Evolutionary conservation across 1,140 invertebrate species (phyloP).

Genomic region (Drosophila neocordata): DNA sequence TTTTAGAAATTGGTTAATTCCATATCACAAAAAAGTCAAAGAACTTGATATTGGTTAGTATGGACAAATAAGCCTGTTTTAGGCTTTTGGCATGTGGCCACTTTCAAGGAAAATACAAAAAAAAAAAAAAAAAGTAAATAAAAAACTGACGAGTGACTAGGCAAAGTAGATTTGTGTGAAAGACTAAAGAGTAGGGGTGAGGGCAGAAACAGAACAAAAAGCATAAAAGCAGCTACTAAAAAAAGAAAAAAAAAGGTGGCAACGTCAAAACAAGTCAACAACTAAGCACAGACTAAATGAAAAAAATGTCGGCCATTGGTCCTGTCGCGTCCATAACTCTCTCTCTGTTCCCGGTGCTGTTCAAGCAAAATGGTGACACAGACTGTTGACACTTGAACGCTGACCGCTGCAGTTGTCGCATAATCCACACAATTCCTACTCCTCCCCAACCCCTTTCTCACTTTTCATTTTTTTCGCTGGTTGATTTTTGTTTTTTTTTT

Average conservation of each 20-base stretch:
- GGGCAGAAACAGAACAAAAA: background rate
- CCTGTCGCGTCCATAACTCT: background rate
- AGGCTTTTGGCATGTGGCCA: conserved; percentile 25
- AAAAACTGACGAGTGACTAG: background rate
- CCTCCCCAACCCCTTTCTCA: background rate
- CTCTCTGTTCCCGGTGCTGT: background rate
- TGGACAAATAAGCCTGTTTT: background rate
- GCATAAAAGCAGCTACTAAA: too few species aligned
- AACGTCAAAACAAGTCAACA: conserved; percentile 60
- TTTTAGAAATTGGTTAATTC: background rate
- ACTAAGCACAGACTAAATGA: conserved; percentile 67
- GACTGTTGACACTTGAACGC: conserved; percentile 61
- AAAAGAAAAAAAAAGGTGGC: conserved; percentile 16
- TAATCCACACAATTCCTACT: conserved; percentile 67
- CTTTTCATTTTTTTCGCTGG: background rate
- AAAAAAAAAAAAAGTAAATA: background rate
- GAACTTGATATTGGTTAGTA: background rate
- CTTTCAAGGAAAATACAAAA: conserved; percentile 41
- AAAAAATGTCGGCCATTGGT: conserved; percentile 44
- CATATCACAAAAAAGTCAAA: background rate
- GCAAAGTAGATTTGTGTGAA: conserved; percentile 20
- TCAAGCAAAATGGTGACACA: conserved; percentile 25
- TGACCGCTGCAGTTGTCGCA: conserved; percentile 74
- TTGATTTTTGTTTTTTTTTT: conserved; percentile 32
- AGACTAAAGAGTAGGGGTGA: conserved; percentile 9